Conservation (phyloP, 2,797 vertebrate species). For the Psittacula echo region DNA sequence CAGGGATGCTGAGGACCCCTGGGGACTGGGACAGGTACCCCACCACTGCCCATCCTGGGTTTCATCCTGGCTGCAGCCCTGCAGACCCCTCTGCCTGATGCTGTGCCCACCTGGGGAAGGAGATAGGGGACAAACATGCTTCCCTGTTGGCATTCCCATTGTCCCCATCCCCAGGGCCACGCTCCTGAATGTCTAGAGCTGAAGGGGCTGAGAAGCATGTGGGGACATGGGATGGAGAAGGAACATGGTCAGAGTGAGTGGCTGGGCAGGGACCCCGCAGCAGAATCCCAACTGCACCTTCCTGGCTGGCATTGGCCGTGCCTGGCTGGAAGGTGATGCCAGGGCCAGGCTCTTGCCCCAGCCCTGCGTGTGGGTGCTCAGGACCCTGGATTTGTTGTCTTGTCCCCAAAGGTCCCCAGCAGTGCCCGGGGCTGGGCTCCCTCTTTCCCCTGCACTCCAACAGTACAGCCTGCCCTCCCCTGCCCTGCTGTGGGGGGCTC, state of each 20-base stretch:
- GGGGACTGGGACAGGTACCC: background rate
- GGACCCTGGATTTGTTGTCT: background rate
- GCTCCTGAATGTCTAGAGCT: background rate
- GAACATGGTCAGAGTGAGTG: background rate
- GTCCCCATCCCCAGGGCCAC: background rate
- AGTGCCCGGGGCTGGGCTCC: background rate
- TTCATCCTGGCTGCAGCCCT: background rate
- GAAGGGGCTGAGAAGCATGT: background rate
- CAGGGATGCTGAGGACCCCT: accelerated
- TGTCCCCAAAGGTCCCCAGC: background rate
- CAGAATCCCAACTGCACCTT: background rate
- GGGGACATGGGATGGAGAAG: background rate
- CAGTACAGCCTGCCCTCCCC: background rate
- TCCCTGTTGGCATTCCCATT: background rate
- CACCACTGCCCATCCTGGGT: accelerated
- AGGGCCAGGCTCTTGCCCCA: background rate
- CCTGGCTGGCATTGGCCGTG: background rate
- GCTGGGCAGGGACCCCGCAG: accelerated
- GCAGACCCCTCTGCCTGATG: background rate
- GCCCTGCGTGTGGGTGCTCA: background rate
- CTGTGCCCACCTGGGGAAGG: accelerated
- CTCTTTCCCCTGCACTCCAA: background rate
- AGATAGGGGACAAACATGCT: accelerated
- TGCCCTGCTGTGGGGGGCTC: accelerated
- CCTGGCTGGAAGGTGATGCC: accelerated